Percentiles rank a stretch among this genome's conserved stretches.
Evolutionary conservation across 2,797 vertebrate species (phyloP).

Genomic region (Anguilla obscura): DNA sequence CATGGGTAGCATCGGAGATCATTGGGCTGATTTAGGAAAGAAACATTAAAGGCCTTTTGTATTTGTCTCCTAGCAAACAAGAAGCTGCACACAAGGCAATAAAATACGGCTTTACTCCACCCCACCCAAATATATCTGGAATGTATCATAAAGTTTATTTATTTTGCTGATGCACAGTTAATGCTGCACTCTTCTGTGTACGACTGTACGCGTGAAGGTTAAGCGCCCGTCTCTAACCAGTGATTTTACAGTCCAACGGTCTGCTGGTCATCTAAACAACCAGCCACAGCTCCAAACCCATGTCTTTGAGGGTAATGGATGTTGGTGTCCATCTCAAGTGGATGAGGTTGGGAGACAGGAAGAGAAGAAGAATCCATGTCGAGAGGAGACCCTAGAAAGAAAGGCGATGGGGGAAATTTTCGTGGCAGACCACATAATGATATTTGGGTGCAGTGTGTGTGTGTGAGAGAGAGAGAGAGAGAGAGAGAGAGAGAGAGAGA

Average conservation of each 20-base stretch:
- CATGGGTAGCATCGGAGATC: conserved; percentile 44
- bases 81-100: background rate
- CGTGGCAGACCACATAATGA: background rate
- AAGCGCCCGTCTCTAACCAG: background rate
- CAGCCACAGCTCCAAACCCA: background rate
- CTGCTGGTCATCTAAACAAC: background rate
- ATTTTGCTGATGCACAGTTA: background rate
- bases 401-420: background rate
- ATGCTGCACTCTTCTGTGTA: background rate
- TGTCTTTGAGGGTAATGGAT: background rate
- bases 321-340: background rate
- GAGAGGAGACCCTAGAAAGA: background rate
- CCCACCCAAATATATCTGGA: background rate
- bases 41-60: background rate
- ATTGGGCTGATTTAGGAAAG: conserved; percentile 15
- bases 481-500: conserved; percentile 21
- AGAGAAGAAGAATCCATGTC: background rate
- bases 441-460: background rate
- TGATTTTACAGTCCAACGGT: background rate
- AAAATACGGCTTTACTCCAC: background rate
- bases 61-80: background rate
- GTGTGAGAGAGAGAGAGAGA: background rate
- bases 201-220: background rate
- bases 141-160: conserved; percentile 5
- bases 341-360: background rate